phyloP scores from a whole-genome alignment of 1,140 invertebrate species.

The Drosophila equinoxialis region DNA sequence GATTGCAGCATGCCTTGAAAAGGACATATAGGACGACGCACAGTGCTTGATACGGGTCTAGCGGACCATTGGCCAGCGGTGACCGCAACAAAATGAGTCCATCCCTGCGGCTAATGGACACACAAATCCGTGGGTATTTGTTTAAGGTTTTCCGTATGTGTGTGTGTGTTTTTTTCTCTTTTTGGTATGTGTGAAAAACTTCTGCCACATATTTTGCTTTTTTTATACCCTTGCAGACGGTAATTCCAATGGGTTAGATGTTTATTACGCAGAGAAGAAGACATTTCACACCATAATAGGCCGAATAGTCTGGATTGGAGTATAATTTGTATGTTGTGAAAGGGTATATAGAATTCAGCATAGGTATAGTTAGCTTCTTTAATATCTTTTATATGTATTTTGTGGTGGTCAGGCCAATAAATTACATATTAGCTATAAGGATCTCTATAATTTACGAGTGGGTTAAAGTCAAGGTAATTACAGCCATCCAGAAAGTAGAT shows the following conservation, averaged over 20 bases:
- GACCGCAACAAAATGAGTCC: conserved; percentile 51
- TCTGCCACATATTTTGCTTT: conserved; percentile 38
- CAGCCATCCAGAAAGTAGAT: conserved; percentile 24
- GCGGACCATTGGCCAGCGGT: conserved; percentile 31
- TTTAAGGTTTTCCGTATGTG: conserved; percentile 39
- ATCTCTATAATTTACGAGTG: conserved; percentile 79
- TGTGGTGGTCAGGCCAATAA: conserved; percentile 56
- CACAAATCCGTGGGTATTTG: conserved; percentile 72
- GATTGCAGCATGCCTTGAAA: conserved; percentile 55
- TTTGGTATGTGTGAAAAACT: conserved; percentile 33
- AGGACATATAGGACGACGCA: conserved; percentile 19
- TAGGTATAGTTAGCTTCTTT: too few relatives aligned
- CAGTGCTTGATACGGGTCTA: conserved; percentile 50
- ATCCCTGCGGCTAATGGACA: conserved; percentile 61
- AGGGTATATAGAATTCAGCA: too few relatives aligned
- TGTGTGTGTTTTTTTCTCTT: too few relatives aligned
- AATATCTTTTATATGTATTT: conserved; percentile 19
- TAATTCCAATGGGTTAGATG: too few relatives aligned
- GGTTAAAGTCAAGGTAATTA: conserved; percentile 67
- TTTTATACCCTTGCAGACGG: conserved; percentile 4
- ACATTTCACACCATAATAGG: too few relatives aligned
- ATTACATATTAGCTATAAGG: conserved; percentile 80
- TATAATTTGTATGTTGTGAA: conserved; percentile 21
- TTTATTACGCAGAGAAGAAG: too few relatives aligned
- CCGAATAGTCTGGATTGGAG: too few relatives aligned